Conservation (phyloP, 2,888 invertebrate genomes). For the Cheilosia variabilis region DNA sequence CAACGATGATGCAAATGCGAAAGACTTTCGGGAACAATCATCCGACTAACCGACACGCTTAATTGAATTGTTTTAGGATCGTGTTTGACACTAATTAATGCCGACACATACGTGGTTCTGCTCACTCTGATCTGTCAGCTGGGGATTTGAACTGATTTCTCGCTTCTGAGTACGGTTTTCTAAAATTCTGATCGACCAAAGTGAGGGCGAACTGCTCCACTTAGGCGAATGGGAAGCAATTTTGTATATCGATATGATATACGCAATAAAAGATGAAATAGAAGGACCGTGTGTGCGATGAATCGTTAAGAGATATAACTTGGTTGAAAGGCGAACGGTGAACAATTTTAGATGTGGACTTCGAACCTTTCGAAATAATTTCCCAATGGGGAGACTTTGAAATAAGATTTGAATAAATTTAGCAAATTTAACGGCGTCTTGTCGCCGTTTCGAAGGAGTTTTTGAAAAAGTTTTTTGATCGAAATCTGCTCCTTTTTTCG, state of each 20-base stretch:
- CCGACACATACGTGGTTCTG: conserved; percentile 54
- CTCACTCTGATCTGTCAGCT: conserved; percentile 46
- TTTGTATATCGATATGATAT: conserved; percentile 43
- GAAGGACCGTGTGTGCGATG: conserved; percentile 2
- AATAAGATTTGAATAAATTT: too few relatives aligned
- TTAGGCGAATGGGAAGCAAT: conserved; percentile 1
- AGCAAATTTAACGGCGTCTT: too few relatives aligned
- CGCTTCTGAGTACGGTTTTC: not conserved
- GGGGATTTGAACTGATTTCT: conserved; percentile 16
- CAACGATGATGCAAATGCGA: conserved; percentile 9
- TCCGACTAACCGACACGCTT: conserved; percentile 45
- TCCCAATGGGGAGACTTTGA: not conserved
- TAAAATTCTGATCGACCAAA: not conserved
- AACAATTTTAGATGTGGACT: not conserved
- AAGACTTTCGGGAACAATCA: conserved; percentile 3
- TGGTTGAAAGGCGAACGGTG: conserved; percentile 1
- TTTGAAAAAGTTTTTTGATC: too few relatives aligned
- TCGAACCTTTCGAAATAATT: not conserved
- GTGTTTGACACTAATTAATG: conserved; percentile 64
- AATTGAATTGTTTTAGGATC: conserved; percentile 57
- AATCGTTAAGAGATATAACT: conserved; percentile 22
- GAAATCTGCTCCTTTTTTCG: too few relatives aligned
- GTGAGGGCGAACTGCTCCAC: conserved; percentile 20
- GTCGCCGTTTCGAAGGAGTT: too few relatives aligned
- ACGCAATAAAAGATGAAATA: conserved; percentile 35